Percentiles rank a stretch among this genome's conserved stretches.
phyloP scores from a whole-genome alignment of 2,113 vertebrate genomes.

The Sigmodon hispidus region DNA sequence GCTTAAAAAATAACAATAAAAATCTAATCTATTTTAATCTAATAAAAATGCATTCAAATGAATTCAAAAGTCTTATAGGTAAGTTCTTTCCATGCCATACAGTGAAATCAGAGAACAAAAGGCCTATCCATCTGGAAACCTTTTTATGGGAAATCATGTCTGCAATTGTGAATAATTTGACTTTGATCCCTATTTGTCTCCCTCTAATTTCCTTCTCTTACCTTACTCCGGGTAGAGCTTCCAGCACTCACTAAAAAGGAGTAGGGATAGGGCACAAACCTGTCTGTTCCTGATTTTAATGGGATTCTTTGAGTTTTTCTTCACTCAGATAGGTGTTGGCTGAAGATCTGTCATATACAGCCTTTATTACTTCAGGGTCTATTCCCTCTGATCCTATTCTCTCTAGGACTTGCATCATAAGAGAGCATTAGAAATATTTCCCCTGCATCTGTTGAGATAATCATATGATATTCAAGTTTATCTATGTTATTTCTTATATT shows the following conservation, averaged over 20 bases:
- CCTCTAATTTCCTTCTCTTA: background rate
- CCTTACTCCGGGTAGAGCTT: background rate
- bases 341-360: background rate
- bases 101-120: background rate
- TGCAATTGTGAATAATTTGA: background rate
- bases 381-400: background rate
- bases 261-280: fast-evolving
- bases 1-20: background rate
- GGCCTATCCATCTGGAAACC: background rate
- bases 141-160: background rate
- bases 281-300: background rate
- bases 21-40: background rate
- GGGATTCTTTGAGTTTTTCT: background rate
- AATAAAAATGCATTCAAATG: background rate
- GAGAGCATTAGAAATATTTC: background rate
- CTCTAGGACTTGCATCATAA: background rate
- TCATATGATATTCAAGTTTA: background rate
- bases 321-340: background rate
- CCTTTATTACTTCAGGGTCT: background rate
- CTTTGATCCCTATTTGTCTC: background rate
- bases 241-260: background rate
- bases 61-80: background rate
- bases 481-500: background rate
- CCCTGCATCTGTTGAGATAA: background rate
- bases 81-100: background rate